Evolutionary conservation across 2,113 vertebrate genomes (phyloP).

Genomic region (Albula glossodonta): DNA sequence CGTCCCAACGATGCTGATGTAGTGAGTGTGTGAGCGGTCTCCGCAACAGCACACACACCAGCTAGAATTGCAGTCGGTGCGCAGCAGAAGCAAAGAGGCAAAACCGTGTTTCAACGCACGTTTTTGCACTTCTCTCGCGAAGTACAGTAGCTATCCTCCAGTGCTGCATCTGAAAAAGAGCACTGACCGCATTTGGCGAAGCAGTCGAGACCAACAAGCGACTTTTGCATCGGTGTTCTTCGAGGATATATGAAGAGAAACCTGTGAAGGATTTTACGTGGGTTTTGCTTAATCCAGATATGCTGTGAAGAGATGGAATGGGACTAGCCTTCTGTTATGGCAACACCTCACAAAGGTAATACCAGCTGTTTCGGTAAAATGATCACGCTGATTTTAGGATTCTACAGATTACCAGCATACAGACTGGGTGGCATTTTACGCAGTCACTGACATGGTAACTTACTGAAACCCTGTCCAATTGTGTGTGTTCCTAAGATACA

Average conservation of each 20-base stretch:
- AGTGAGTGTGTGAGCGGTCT: slow-evolving; percentile 63
- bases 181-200: slow-evolving; percentile 13
- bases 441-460: neutral
- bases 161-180: slow-evolving; percentile 16
- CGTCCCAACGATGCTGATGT: slow-evolving; percentile 69
- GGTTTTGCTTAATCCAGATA: slow-evolving; percentile 48
- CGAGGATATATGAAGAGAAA: slow-evolving; percentile 46
- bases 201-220: slow-evolving; percentile 17
- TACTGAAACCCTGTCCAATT: neutral
- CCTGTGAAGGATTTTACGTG: slow-evolving; percentile 51
- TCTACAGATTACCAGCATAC: neutral
- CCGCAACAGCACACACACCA: slow-evolving; percentile 59
- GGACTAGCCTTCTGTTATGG: slow-evolving; percentile 62
- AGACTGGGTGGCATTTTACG: neutral
- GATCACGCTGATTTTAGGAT: slow-evolving; percentile 48
- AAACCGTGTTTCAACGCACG: slow-evolving; percentile 30
- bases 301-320: slow-evolving; percentile 54
- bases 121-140: slow-evolving; percentile 19
- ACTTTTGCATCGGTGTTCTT: slow-evolving; percentile 23
- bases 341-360: slow-evolving; percentile 66
- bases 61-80: slow-evolving; percentile 33
- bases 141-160: slow-evolving; percentile 17
- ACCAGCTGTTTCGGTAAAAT: slow-evolving; percentile 41
- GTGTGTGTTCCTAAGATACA: neutral
- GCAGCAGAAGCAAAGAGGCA: slow-evolving; percentile 25